Evolutionary conservation across 2,113 vertebrate genomes (phyloP).

Genomic region (Raja brachyura): DNA sequence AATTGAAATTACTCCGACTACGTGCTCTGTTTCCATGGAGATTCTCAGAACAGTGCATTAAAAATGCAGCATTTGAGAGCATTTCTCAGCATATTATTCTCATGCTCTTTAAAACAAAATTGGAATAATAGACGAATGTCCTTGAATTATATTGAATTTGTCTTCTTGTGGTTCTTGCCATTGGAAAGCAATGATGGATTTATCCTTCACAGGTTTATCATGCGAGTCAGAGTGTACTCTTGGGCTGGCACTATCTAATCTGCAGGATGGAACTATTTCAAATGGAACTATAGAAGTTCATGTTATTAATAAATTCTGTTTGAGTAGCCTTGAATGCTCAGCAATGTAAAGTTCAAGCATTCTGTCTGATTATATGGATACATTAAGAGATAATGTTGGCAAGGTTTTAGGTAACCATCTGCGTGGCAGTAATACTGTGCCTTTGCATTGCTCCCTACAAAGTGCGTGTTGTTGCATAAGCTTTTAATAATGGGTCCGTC

Average conservation of each 20-base stretch:
- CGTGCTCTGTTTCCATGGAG: neutral
- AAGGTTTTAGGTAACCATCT: neutral
- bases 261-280: neutral
- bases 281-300: neutral
- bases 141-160: neutral
- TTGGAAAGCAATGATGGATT: neutral
- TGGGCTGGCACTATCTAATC: neutral
- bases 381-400: neutral
- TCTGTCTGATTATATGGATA: neutral
- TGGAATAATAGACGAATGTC: neutral
- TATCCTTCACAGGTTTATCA: neutral
- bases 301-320: neutral
- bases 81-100: neutral
- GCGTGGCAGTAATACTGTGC: neutral
- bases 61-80: neutral
- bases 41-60: neutral
- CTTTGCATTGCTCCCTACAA: neutral
- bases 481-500: neutral
- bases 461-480: neutral
- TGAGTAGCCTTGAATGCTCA: neutral
- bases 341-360: neutral
- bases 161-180: neutral
- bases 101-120: neutral
- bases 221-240: neutral
- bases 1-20: neutral